Evolutionary conservation across 2,113 vertebrate species (phyloP).

Genomic region (Nasalis larvatus): DNA sequence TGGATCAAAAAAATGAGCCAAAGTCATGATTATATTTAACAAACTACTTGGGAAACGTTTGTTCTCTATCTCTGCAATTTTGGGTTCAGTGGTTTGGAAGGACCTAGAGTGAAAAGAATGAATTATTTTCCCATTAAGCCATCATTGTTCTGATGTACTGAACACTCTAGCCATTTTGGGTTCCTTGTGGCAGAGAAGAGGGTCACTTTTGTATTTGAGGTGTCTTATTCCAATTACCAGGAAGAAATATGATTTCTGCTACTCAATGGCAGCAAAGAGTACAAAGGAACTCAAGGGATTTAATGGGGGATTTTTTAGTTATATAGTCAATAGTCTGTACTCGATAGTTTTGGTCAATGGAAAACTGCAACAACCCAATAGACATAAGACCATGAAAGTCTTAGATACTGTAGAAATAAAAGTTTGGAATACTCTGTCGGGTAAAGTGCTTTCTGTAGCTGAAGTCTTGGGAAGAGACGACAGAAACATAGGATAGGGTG

Average conservation of each 20-base stretch:
- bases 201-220: neutral
- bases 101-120: neutral
- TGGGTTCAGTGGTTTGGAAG: neutral
- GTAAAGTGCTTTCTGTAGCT: neutral
- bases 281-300: neutral
- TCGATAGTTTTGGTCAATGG: neutral
- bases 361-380: neutral
- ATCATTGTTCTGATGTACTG: neutral
- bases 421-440: neutral
- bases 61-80: neutral
- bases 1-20: neutral
- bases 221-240: neutral
- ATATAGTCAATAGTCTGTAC: neutral
- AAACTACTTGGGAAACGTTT: neutral
- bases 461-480: neutral
- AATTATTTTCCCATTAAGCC: neutral
- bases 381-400: neutral
- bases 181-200: neutral
- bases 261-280: neutral
- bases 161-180: neutral
- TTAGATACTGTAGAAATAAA: neutral
- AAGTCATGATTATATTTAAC: neutral
- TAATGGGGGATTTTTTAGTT: neutral
- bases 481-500: neutral
- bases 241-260: neutral